These are phyloP conservation scores for Centropus bengalensis DNA, from an alignment of 2,113 vertebrate species.

Conservation along the genomic window DNA sequence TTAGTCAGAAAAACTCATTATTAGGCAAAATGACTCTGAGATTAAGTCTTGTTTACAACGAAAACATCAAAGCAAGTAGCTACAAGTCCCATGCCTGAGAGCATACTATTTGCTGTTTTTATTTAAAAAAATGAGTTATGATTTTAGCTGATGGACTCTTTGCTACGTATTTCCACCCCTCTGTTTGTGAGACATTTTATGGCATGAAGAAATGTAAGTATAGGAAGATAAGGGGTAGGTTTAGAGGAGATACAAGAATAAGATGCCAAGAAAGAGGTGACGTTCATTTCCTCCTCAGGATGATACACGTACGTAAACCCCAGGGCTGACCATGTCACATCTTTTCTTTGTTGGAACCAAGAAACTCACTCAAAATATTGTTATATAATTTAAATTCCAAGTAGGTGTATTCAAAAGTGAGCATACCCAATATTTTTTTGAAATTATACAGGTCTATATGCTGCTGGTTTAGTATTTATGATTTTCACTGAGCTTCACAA, in stretches of 20 bases:
- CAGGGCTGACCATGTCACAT: not conserved
- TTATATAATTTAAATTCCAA: not conserved
- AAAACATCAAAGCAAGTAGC: not conserved
- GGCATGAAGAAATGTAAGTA: not conserved
- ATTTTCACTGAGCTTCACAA: not conserved
- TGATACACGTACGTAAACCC: rapidly evolving
- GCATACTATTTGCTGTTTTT: not conserved
- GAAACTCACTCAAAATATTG: not conserved
- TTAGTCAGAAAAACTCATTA: not conserved
- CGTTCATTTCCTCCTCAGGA: not conserved
- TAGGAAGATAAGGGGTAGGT: not conserved
- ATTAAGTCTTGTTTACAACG: constrained; percentile 7
- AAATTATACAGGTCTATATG: not conserved
- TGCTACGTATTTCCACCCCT: not conserved
- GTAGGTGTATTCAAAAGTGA: not conserved
- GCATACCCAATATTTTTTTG: not conserved
- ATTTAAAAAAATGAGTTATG: not conserved
- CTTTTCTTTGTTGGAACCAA: not conserved
- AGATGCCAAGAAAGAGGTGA: not conserved
- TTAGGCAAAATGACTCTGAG: not conserved
- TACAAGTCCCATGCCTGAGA: not conserved
- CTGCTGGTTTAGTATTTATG: not conserved
- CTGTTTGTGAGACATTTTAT: not conserved
- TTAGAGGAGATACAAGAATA: not conserved
- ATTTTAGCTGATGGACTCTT: not conserved